These are phyloP conservation scores for Promerops cafer DNA, from an alignment of 2,113 vertebrate genomes.

Conservation along the genomic window DNA sequence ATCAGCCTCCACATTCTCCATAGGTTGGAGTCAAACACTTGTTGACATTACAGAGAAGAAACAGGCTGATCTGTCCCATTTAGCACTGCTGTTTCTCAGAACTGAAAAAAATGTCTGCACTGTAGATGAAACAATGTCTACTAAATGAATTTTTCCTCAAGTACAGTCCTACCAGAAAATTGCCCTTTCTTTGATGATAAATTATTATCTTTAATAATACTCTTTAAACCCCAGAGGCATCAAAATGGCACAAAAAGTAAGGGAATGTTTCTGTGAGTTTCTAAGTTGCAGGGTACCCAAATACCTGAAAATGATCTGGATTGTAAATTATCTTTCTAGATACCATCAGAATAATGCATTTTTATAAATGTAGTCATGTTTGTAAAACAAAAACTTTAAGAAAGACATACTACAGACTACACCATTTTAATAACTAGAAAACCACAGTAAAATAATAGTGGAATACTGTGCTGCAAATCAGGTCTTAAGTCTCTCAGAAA, in stretches of 20 bases:
- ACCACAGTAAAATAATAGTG: background rate
- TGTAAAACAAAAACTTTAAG: conserved; percentile 7
- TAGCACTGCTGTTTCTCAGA: background rate
- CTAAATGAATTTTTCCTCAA: background rate
- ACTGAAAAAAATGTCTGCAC: background rate
- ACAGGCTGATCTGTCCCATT: background rate
- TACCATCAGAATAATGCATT: background rate
- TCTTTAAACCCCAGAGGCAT: background rate
- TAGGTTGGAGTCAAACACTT: background rate
- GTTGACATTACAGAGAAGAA: background rate
- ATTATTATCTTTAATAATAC: background rate
- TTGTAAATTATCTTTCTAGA: background rate
- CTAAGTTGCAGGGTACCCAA: background rate
- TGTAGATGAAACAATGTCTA: background rate
- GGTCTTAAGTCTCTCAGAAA: background rate
- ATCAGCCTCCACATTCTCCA: background rate
- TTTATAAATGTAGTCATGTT: background rate
- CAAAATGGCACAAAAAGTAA: background rate
- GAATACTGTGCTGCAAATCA: background rate
- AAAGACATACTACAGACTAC: background rate
- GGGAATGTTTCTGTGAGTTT: background rate
- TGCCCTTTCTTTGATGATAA: background rate
- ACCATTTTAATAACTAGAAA: background rate
- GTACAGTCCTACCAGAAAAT: background rate
- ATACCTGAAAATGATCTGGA: background rate